Percentiles rank a stretch among this genome's conserved stretches.
Conservation (phyloP, 2,113 vertebrate species). For the Chlamydotis undulata region DNA sequence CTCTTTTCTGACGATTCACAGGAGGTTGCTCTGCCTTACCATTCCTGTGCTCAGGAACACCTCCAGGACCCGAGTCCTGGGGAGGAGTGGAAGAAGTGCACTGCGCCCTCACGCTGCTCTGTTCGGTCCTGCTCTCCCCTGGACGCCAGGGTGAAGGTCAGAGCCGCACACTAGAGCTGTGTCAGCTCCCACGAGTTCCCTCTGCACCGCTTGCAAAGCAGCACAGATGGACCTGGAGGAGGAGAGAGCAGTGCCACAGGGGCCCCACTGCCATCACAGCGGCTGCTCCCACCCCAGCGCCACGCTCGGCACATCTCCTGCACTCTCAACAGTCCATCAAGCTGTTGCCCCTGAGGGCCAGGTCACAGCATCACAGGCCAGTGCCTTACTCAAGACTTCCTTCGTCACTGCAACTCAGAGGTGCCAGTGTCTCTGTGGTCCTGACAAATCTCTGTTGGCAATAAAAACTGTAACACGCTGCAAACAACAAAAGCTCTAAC, state of each 20-base stretch:
- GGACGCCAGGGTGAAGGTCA: background rate
- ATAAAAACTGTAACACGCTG: background rate
- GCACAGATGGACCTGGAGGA: background rate
- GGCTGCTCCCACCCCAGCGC: background rate
- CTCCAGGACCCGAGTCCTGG: rapidly evolving
- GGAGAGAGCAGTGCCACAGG: background rate
- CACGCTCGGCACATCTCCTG: rapidly evolving
- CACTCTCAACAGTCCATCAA: background rate
- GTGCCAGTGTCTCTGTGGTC: rapidly evolving
- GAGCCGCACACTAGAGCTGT: rapidly evolving
- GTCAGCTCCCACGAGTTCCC: rapidly evolving
- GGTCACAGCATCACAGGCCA: background rate
- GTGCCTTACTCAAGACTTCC: background rate
- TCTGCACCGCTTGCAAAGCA: rapidly evolving
- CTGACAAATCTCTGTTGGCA: background rate
- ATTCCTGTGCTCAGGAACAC: rapidly evolving
- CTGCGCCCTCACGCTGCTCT: rapidly evolving
- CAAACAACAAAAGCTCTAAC: background rate
- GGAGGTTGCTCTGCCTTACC: background rate
- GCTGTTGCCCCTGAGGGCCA: background rate
- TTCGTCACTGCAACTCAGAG: background rate
- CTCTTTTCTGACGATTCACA: background rate
- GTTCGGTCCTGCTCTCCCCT: background rate
- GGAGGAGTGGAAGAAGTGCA: background rate
- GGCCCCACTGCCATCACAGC: background rate